Conservation (phyloP, 2,113 vertebrate species). For the Myotis yumanensis region DNA sequence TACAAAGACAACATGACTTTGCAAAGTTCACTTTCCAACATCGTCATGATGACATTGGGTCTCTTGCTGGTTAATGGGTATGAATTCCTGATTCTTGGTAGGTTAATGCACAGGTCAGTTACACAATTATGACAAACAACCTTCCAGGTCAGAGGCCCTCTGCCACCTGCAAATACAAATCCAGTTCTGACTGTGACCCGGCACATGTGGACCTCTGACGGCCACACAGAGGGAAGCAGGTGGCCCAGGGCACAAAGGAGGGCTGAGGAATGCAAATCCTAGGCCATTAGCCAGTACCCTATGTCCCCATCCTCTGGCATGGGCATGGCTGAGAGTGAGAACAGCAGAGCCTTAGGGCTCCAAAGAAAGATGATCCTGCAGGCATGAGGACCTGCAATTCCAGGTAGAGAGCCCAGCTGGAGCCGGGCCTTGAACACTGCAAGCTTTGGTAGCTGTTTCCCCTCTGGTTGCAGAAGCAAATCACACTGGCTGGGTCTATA, state of each 20-base stretch:
- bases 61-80: background rate
- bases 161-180: too few relatives aligned
- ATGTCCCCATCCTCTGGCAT: background rate
- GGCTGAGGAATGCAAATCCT: background rate
- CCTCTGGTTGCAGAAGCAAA: background rate
- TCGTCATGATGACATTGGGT: background rate
- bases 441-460: background rate
- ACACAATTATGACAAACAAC: conserved; percentile 50
- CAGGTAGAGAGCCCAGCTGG: background rate
- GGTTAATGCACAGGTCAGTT: conserved; percentile 23
- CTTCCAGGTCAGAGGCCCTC: background rate
- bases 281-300: background rate
- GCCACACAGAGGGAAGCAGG: background rate
- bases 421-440: background rate
- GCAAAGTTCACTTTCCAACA: background rate
- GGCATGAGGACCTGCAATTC: background rate
- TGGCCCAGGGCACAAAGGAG: background rate
- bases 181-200: background rate
- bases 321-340: background rate
- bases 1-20: background rate
- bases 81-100: conserved; percentile 7
- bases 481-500: too few relatives aligned
- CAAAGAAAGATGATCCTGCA: background rate
- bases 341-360: background rate
- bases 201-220: background rate